phyloP scores from a whole-genome alignment of 2,797 vertebrate genomes.

The Nannoperca obscura region DNA sequence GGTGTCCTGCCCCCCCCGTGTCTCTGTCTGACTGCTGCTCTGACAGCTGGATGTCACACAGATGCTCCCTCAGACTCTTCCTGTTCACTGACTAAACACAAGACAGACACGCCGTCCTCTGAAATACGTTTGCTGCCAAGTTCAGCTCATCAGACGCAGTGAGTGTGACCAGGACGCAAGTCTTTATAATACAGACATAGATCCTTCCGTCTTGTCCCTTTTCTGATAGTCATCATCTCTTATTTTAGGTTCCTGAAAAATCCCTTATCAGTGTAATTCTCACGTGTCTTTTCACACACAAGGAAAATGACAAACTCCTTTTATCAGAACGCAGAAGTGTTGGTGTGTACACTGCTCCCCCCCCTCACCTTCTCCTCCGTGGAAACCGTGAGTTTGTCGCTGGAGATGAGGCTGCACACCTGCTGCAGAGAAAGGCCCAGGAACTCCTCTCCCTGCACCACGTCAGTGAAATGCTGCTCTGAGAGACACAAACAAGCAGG shows the following conservation, averaged over 20 bases:
- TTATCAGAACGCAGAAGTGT: not conserved
- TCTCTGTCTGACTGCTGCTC: slow-evolving; percentile 20
- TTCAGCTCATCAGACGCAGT: not conserved
- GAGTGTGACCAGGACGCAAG: rapidly evolving
- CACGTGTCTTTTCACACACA: not conserved
- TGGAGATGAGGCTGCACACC: slow-evolving; percentile 96
- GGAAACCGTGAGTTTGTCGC: slow-evolving; percentile 95
- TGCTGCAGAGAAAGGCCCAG: slow-evolving; percentile 94
- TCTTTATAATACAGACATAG: not conserved
- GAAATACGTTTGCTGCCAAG: slow-evolving; percentile 5
- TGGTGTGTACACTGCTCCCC: rapidly evolving
- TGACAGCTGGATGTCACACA: slow-evolving; percentile 49
- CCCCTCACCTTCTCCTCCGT: slow-evolving; percentile 94
- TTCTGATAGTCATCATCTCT: not conserved
- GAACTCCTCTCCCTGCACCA: slow-evolving; percentile 97
- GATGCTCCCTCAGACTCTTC: slow-evolving; percentile 22
- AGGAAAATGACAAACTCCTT: not conserved
- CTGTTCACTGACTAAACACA: slow-evolving; percentile 25
- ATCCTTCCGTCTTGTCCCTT: not conserved
- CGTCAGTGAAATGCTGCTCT: slow-evolving; percentile 97
- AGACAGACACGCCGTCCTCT: slow-evolving; percentile 1
- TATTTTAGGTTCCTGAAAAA: not conserved
- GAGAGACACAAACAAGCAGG: slow-evolving; percentile 61
- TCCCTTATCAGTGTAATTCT: not conserved
- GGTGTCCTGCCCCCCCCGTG: not conserved